Conservation (phyloP, 2,113 vertebrate species). For the Erpornis zantholeuca region DNA sequence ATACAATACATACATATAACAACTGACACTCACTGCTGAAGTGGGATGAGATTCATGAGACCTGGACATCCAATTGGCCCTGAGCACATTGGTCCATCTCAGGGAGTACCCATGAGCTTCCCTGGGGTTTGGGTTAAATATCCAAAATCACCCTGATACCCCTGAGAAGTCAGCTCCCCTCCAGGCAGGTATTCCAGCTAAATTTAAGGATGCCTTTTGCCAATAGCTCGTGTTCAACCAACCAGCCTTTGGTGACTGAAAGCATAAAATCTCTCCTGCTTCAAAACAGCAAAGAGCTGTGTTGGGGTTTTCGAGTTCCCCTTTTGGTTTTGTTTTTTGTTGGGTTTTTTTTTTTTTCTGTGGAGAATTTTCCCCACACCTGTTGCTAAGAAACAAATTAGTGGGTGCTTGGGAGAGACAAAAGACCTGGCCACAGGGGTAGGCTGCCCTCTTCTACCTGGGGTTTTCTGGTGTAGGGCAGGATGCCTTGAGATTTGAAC, state of each 20-base stretch:
- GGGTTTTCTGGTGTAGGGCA: too few relatives aligned
- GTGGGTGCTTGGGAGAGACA: too few relatives aligned
- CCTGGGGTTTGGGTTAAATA: not conserved
- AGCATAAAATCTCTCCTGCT: not conserved
- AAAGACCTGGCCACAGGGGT: too few relatives aligned
- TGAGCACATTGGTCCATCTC: not conserved
- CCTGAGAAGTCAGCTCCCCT: not conserved
- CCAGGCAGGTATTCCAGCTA: not conserved
- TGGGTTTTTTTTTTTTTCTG: too few relatives aligned
- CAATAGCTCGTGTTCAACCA: not conserved
- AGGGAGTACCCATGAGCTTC: not conserved
- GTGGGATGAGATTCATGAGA: not conserved
- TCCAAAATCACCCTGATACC: not conserved
- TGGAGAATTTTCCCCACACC: too few relatives aligned
- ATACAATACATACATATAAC: too few relatives aligned
- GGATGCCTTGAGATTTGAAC: too few relatives aligned
- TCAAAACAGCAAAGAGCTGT: not conserved
- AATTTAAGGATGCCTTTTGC: not conserved
- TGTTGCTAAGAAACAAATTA: too few relatives aligned
- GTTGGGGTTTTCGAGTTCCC: too few relatives aligned
- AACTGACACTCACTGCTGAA: not conserved
- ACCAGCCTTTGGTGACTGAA: not conserved
- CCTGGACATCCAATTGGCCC: not conserved
- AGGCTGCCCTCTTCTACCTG: too few relatives aligned
- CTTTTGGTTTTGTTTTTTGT: too few relatives aligned